Evolutionary conservation across 2,888 invertebrate genomes (phyloP), one percentile per base, ranked within the genome.

Genomic region (Thecocarcelia acutangulata): DNA sequence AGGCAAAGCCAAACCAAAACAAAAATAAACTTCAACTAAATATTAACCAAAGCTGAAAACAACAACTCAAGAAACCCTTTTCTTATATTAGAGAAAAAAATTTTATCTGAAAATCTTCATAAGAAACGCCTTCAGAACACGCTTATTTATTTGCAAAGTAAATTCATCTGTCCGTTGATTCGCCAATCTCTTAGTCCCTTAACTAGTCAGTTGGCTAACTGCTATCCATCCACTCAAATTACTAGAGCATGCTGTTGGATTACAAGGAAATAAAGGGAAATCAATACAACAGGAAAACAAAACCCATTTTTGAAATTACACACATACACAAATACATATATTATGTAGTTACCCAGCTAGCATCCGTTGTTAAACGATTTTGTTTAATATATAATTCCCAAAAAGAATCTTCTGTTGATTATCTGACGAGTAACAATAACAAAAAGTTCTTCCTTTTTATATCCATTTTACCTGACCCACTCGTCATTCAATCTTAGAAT

Each of bases 211-310:
- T 21, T 40, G 19, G 56, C 15, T 15, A 56, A 37, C 37, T 1
- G 2, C 33, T 11, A 50, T 19, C 17, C 46, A 56, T 24, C 17
- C 28, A 44, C 52, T 52, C 33, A 63, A 52, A 17, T 44, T 40
- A 46, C 40, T 58, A 12, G 52, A 17, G 1, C 21, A 44, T 21
- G 13, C 48, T 74, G 24, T 59, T 33, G 19, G 50, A 59, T 66
- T 72, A 33, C 56, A 64, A 64, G 64, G 46, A 80, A 75, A 80
- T 80, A 70, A 80, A 75, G 66, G 70, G 70, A 72, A 75, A 64
- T 72, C 44, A 33, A 44, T 15, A 44, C 52, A 63, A 77, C 54
- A 69, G 61, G 37, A 69, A 66, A 59, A 44, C 19, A 28, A 66
- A 74, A 48, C n/a, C 46, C 1, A 46, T 13, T 17, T 37, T 17